Evolutionary conservation across 2,888 invertebrate genomes (phyloP), one percentile per base, ranked within the genome.

Genomic region (Diarsia mendica): DNA sequence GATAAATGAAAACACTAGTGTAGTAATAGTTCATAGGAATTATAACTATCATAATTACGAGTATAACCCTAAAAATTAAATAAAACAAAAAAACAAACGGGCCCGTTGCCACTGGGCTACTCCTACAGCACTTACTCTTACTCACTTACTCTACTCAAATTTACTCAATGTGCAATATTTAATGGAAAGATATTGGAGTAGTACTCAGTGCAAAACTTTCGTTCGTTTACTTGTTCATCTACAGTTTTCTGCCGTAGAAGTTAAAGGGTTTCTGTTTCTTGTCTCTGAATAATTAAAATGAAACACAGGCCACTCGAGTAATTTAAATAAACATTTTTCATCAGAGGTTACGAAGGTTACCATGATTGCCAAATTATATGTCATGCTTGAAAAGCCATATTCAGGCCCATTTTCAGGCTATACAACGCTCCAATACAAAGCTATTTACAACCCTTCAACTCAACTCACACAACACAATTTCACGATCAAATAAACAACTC

Each of bases 401-500:
- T 15, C 15, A 33, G 0, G 13, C 13, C 23, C 13, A 15, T 58
- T 58, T 58, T 1, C 33, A 8, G n/a, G 20, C 33, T n/a, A n/a
- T 67, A 23, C 20, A 48, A 15, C 8, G 3, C 10, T 33, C 2
- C 1, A 1, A 10, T 15, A 8, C 39, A 39, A 53, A 53, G 3
- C 15, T 18, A 28, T 51, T 79, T 70, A 33, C 15, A n/a, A 18
- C 23, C 33, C 10, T 20, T 18, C 20, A 53, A 10, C 3, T 9
- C 23, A 46, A n/a, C n/a, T n/a, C n/a, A n/a, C n/a, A n/a, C 55
- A 75, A 58, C 51, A 51, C 39, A 82, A 66, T 60, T 66, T 65
- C n/a, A 82, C 44, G 49, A 65, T 61, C 77, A 82, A 66, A 77
- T 23, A 61, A 76, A 66, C 48, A 33, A 23, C n/a, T 66, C 51